Conservation (phyloP, 2,797 vertebrate species). For the Australoheros facetus region DNA sequence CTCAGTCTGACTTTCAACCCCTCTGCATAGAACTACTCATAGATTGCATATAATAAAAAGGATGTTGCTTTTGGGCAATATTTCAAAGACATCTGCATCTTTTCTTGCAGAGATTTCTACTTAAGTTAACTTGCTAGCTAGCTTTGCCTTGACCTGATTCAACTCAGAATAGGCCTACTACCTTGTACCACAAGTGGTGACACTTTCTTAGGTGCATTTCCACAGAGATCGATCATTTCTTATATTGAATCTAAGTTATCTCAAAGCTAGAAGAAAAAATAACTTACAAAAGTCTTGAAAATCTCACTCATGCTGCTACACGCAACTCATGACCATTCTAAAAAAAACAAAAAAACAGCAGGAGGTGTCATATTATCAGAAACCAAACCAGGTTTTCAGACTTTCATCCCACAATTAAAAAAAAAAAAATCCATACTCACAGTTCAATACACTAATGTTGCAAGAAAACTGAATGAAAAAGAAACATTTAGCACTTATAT, state of each 20-base stretch:
- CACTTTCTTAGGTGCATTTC: not conserved
- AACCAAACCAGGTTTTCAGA: not conserved
- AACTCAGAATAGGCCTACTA: not conserved
- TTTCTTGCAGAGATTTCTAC: not conserved
- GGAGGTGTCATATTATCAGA: not conserved
- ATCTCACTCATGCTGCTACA: not conserved
- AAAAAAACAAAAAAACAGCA: not conserved
- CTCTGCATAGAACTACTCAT: not conserved
- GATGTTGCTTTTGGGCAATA: not conserved
- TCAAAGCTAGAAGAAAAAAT: too few relatives aligned
- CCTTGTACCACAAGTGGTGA: not conserved
- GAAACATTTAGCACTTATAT: not conserved
- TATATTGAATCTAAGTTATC: too few relatives aligned
- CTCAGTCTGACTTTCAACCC: not conserved
- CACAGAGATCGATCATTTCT: too few relatives aligned
- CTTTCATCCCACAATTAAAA: not conserved
- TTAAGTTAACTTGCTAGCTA: not conserved
- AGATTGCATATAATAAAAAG: not conserved
- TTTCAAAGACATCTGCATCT: not conserved
- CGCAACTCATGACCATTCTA: not conserved
- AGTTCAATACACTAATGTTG: not conserved
- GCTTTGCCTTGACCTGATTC: not conserved
- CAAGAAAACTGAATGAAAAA: not conserved
- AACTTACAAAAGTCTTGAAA: too few relatives aligned
- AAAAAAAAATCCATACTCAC: not conserved